Percentiles rank a stretch among this genome's conserved stretches.
These are phyloP conservation scores for Eriosoma lanigerum DNA, from an alignment of 1,140 invertebrate genomes.

Conservation along the genomic window DNA sequence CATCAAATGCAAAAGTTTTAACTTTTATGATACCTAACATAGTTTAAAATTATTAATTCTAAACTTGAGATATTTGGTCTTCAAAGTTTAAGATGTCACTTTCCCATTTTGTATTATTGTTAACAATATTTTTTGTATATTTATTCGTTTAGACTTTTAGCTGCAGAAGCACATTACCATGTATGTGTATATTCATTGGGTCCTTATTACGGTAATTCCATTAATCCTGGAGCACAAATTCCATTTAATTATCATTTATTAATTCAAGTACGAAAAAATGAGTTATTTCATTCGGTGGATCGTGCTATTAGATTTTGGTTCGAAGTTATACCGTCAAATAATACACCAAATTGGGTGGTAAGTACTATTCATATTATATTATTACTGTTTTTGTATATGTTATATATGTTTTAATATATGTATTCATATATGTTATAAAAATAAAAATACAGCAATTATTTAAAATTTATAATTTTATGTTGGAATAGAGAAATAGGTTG, in stretches of 20 bases:
- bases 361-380: too few species aligned
- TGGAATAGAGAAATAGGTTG: too few species aligned
- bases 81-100: too few species aligned
- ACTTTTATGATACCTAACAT: too few species aligned
- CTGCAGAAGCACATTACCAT: background rate
- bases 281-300: background rate
- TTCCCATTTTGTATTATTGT: background rate
- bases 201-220: background rate
- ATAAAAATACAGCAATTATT: too few species aligned
- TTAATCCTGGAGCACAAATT: background rate
- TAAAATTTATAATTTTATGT: too few species aligned
- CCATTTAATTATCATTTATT: slow-evolving; percentile 16
- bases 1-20: too few species aligned
- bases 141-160: background rate
- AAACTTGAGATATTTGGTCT: too few species aligned
- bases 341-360: slow-evolving; percentile 14
- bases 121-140: background rate
- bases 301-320: slow-evolving; percentile 4
- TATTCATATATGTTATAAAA: too few species aligned
- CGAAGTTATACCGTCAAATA: background rate
- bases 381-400: too few species aligned
- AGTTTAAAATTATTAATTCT: too few species aligned
- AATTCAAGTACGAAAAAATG: background rate
- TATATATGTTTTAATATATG: too few species aligned
- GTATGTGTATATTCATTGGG: background rate